Evolutionary conservation across 2,113 vertebrate species (phyloP).

Genomic region (Ellobius talpinus): DNA sequence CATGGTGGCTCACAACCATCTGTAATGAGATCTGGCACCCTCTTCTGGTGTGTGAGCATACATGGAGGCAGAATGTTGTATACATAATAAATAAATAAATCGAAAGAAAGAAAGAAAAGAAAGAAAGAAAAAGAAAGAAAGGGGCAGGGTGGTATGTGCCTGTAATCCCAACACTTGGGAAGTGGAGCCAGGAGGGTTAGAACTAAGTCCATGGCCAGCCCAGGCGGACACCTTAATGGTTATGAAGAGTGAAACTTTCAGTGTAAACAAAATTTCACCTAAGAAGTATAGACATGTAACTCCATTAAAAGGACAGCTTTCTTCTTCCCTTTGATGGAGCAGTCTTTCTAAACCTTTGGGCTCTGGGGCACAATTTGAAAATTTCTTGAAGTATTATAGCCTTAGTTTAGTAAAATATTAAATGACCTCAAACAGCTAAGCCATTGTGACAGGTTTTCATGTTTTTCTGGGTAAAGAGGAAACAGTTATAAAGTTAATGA

Average conservation of each 20-base stretch:
- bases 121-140: not conserved
- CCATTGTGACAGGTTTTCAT: not conserved
- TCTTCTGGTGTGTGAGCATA: no score
- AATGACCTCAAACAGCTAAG: not conserved
- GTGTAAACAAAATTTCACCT: slow-evolving; percentile 8
- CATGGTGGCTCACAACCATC: no score
- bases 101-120: no score
- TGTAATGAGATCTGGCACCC: no score
- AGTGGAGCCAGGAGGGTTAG: not conserved
- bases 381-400: not conserved
- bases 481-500: not conserved
- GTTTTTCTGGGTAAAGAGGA: not conserved
- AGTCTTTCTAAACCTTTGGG: not conserved
- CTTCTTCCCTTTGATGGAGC: not conserved
- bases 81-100: no score
- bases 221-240: not conserved
- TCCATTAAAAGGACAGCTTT: not conserved
- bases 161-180: not conserved
- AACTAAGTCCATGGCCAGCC: not conserved
- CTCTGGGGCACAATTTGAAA: slow-evolving; percentile 16
- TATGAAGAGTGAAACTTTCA: not conserved
- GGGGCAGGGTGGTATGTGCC: not conserved
- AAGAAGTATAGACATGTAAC: not conserved
- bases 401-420: slow-evolving; percentile 20
- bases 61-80: no score